Percentiles rank a stretch among this genome's conserved stretches.
Conservation (phyloP, 2,113 vertebrate species). For the Apteryx mantelli region DNA sequence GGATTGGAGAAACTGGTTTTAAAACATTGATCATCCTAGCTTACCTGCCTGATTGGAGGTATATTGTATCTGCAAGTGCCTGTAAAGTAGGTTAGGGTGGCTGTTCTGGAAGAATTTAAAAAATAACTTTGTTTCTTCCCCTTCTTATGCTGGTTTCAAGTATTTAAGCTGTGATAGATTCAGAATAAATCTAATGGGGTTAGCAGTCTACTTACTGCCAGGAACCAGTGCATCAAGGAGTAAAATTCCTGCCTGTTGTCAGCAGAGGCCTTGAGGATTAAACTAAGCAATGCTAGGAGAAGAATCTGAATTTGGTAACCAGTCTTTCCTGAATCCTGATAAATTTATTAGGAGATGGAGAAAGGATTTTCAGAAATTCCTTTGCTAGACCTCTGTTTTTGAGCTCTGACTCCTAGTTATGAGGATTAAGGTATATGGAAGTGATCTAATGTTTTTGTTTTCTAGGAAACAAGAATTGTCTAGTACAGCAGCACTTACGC, state of each 20-base stretch:
- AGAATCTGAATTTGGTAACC: background rate
- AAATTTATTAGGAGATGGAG: background rate
- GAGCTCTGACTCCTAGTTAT: background rate
- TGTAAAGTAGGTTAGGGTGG: background rate
- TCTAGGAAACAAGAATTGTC: background rate
- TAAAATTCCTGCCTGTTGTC: background rate
- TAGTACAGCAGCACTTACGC: background rate
- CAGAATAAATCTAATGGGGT: background rate
- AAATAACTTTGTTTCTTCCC: background rate
- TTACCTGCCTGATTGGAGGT: background rate
- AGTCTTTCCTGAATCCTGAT: too few species aligned
- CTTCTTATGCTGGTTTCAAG: background rate
- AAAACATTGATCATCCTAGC: background rate
- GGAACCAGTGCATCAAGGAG: background rate
- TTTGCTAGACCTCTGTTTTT: background rate
- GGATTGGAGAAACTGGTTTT: background rate
- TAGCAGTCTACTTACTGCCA: background rate
- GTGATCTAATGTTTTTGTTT: background rate
- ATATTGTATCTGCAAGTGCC: background rate
- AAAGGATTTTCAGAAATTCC: background rate
- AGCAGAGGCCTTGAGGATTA: background rate
- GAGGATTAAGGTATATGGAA: background rate
- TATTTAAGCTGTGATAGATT: background rate
- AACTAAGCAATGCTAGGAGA: background rate
- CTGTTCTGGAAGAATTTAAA: background rate